phyloP scores from a whole-genome alignment of 2,888 invertebrate species.

The Drosophila hamatofila region DNA sequence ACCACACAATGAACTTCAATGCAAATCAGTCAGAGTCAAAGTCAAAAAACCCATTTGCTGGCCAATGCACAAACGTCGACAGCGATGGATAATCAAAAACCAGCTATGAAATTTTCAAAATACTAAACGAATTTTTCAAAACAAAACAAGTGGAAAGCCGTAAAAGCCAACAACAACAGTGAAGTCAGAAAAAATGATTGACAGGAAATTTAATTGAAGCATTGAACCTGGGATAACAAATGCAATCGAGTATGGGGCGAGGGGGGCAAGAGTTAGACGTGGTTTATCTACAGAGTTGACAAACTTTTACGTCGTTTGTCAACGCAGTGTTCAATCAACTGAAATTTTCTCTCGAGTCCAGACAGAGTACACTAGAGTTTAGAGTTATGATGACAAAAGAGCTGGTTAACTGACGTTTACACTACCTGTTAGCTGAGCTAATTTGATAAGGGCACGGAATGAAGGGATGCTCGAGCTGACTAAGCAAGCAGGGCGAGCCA shows the following conservation, averaged over 20 bases:
- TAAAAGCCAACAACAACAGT: constrained; percentile 5
- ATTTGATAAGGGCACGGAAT: constrained; percentile 32
- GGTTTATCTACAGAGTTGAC: constrained; percentile 24
- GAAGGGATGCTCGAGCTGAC: neutral
- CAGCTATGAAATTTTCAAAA: constrained; percentile 57
- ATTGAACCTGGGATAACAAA: constrained; percentile 60
- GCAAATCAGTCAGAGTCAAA: constrained; percentile 61
- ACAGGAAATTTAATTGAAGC: constrained; percentile 75
- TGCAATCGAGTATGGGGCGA: neutral
- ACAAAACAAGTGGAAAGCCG: constrained; percentile 38
- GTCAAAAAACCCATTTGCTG: constrained; percentile 56
- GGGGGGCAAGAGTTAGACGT: neutral
- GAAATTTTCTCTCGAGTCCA: constrained; percentile 37
- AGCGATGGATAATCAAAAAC: constrained; percentile 60
- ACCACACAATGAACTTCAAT: constrained; percentile 37
- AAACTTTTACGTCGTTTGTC: constrained; percentile 47
- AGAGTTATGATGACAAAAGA: constrained; percentile 56
- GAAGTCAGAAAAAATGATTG: constrained; percentile 60
- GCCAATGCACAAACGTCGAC: constrained; percentile 27
- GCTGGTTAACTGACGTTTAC: constrained; percentile 67
- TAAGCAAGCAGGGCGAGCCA: constrained; percentile 5
- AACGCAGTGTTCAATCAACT: constrained; percentile 65
- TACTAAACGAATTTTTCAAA: constrained; percentile 24
- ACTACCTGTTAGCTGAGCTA: constrained; percentile 59
- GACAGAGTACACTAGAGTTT: constrained; percentile 26